Percentiles rank a stretch among this genome's conserved stretches.
phyloP scores from a whole-genome alignment of 2,113 vertebrate species.

The Nycticebus coucang region DNA sequence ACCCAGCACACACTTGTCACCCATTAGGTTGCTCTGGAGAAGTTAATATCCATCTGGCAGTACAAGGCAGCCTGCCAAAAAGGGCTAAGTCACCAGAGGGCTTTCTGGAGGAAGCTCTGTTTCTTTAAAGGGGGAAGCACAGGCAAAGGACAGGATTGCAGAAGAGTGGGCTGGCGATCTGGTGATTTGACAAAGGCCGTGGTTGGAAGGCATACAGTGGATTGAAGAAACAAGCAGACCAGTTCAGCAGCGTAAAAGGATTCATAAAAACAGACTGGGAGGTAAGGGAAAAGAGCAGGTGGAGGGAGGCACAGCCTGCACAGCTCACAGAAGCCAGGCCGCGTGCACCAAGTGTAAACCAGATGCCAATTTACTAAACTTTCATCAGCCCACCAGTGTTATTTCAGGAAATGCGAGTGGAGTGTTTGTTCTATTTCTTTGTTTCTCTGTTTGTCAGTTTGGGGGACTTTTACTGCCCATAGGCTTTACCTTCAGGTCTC shows the following conservation, averaged over 20 bases:
- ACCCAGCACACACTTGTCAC: too few species aligned
- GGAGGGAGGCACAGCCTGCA: background rate
- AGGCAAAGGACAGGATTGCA: background rate
- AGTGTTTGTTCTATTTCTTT: background rate
- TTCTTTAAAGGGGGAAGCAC: background rate
- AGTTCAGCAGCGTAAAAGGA: background rate
- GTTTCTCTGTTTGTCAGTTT: background rate
- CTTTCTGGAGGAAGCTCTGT: background rate
- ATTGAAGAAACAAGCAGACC: background rate
- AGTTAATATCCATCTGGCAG: background rate
- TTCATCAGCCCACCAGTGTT: background rate
- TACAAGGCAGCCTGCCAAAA: background rate
- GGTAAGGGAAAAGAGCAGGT: background rate
- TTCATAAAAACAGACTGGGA: background rate
- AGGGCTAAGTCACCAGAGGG: background rate
- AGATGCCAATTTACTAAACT: background rate
- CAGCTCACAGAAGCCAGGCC: background rate
- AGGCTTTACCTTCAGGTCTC: background rate
- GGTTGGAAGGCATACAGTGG: background rate
- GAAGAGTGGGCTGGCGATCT: background rate
- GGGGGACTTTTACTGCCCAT: background rate
- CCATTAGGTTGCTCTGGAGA: background rate
- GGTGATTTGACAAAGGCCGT: background rate
- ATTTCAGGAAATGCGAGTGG: background rate
- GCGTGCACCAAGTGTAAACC: background rate